phyloP scores from a whole-genome alignment of 2,113 vertebrate species.

The Malaclemys terrapin region DNA sequence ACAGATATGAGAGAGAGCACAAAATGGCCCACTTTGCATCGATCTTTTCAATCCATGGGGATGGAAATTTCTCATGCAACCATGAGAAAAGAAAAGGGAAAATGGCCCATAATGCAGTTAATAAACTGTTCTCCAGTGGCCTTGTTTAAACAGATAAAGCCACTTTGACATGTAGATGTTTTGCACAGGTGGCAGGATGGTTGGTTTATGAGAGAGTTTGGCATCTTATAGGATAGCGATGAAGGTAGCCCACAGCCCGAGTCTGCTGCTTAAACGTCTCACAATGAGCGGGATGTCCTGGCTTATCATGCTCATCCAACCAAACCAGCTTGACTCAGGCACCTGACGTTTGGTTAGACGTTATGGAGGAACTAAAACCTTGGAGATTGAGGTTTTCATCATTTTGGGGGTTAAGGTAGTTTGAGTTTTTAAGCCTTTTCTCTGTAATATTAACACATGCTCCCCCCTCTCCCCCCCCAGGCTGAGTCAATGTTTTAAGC shows the following conservation, averaged over 20 bases:
- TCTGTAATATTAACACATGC: accelerated
- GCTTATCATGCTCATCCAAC: neutral
- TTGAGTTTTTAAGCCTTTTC: neutral
- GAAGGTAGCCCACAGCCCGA: neutral
- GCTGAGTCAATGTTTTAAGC: neutral
- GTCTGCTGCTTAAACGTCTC: neutral
- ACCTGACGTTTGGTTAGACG: neutral
- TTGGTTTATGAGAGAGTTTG: neutral
- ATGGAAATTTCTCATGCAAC: slow-evolving; percentile 6
- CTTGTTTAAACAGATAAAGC: neutral
- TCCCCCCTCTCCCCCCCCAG: neutral
- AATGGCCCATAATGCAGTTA: slow-evolving; percentile 19
- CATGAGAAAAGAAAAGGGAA: slow-evolving; percentile 8
- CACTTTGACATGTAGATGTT: neutral
- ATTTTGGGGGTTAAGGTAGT: accelerated
- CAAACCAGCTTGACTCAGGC: neutral
- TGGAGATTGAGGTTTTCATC: neutral
- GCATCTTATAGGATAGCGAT: neutral
- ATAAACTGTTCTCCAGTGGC: slow-evolving; percentile 3
- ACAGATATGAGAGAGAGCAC: neutral
- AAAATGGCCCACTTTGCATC: slow-evolving; percentile 21
- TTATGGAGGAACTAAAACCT: neutral
- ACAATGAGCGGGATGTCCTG: accelerated
- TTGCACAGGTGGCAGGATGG: neutral
- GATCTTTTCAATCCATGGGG: slow-evolving; percentile 18